Evolutionary conservation across 2,113 vertebrate species (phyloP).

Genomic region (Pao palembangensis): DNA sequence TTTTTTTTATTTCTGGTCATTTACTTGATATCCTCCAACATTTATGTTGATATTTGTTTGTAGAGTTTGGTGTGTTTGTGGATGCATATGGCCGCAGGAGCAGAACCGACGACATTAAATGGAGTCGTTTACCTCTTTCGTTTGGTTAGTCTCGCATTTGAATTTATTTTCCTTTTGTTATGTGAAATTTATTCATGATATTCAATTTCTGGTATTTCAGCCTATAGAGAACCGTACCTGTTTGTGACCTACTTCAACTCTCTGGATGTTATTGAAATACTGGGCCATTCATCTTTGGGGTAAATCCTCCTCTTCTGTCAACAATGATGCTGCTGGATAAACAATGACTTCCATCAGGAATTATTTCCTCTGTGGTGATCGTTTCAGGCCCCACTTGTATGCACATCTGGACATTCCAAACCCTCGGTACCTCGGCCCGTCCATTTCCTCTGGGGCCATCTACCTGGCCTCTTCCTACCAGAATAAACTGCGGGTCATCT

Average conservation of each 20-base stretch:
- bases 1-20: background rate
- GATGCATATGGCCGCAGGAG: conserved; percentile 94
- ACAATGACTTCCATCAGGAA: background rate
- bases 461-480: conserved; percentile 98
- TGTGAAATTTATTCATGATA: background rate
- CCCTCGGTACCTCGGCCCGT: conserved; percentile 92
- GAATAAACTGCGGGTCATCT: conserved; percentile 95
- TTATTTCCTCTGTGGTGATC: conserved; percentile 1
- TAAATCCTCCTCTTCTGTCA: conserved; percentile 58
- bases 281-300: conserved; percentile 90
- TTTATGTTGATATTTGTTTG: background rate
- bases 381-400: conserved; percentile 84
- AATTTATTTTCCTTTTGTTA: background rate
- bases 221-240: conserved; percentile 95
- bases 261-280: conserved; percentile 96
- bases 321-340: background rate
- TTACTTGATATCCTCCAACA: background rate
- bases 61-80: conserved; percentile 98
- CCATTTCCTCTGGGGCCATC: conserved; percentile 93
- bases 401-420: conserved; percentile 96
- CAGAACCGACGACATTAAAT: conserved; percentile 94
- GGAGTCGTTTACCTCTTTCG: conserved; percentile 94
- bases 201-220: conserved; percentile 63
- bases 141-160: conserved; percentile 80
- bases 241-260: conserved; percentile 99